Evolutionary conservation across 2,888 invertebrate genomes (phyloP).

Genomic region (Nycteola revayana): DNA sequence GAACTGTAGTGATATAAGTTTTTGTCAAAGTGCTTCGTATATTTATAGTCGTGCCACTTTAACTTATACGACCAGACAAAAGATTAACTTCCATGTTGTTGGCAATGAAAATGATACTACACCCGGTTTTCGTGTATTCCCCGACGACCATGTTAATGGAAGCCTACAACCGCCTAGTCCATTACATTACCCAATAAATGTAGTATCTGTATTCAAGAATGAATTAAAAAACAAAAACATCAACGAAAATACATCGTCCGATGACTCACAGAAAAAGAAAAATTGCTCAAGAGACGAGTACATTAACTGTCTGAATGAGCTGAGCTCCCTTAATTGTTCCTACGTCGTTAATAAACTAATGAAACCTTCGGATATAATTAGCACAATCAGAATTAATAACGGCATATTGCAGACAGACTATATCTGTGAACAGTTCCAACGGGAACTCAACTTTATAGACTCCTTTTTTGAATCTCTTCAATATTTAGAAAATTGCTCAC

Average conservation of each 20-base stretch:
- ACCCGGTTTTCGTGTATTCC: slow-evolving; percentile 49
- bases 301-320: slow-evolving; percentile 42
- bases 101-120: slow-evolving; percentile 45
- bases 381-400: slow-evolving; percentile 61
- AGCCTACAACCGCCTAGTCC: slow-evolving; percentile 49
- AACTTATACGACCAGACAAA: slow-evolving; percentile 67
- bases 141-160: slow-evolving; percentile 42
- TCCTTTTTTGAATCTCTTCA: slow-evolving; percentile 75
- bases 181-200: slow-evolving; percentile 60
- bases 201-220: slow-evolving; percentile 64
- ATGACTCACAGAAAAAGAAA: slow-evolving; percentile 31
- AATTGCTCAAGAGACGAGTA: slow-evolving; percentile 26
- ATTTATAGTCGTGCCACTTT: slow-evolving; percentile 64
- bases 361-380: slow-evolving; percentile 74
- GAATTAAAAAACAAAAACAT: slow-evolving; percentile 40
- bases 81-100: slow-evolving; percentile 66
- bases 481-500: slow-evolving; percentile 65
- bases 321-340: slow-evolving; percentile 52
- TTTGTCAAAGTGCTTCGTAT: slow-evolving; percentile 51
- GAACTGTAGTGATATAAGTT: slow-evolving; percentile 35
- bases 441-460: slow-evolving; percentile 74
- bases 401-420: slow-evolving; percentile 57
- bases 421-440: slow-evolving; percentile 69
- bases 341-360: slow-evolving; percentile 60
- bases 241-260: slow-evolving; percentile 19